Evolutionary conservation across 2,888 invertebrate species (phyloP).

Genomic region (Physocephala rufipes): DNA sequence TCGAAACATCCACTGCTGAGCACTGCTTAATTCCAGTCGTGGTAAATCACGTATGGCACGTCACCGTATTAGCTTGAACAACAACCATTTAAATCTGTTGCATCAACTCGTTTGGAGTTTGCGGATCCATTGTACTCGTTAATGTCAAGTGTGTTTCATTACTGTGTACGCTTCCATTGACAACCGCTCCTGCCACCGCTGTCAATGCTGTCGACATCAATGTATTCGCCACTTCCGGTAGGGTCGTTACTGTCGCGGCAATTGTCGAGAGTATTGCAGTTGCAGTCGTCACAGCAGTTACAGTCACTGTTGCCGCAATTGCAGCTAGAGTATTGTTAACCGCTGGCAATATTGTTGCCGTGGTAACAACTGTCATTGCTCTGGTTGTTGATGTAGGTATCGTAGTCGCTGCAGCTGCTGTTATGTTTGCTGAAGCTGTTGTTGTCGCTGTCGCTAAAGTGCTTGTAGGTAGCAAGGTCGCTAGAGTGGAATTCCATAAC

Average conservation of each 20-base stretch:
- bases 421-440: constrained; percentile 42
- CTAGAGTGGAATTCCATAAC: constrained; percentile 49
- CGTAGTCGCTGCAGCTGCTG: constrained; percentile 38
- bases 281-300: constrained; percentile 45
- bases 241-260: constrained; percentile 49
- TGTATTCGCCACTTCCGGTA: constrained; percentile 56
- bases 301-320: constrained; percentile 40
- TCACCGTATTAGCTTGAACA: too few relatives aligned
- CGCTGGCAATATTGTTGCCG: constrained; percentile 42
- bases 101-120: constrained; percentile 56
- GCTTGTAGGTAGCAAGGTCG: constrained; percentile 42
- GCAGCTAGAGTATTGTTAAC: constrained; percentile 41
- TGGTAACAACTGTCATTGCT: constrained; percentile 40
- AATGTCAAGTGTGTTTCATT: constrained; percentile 42
- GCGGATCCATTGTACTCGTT: constrained; percentile 59
- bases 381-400: constrained; percentile 45
- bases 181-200: constrained; percentile 49
- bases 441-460: constrained; percentile 37
- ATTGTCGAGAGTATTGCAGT: constrained; percentile 42
- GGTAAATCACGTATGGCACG: not conserved
- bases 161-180: constrained; percentile 37
- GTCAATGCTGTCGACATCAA: constrained; percentile 55
- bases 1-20: too few relatives aligned
- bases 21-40: too few relatives aligned
- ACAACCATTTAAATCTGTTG: constrained; percentile 51